Conservation (phyloP, 1,140 invertebrate genomes). For the Pogonomyrmex barbatus region DNA sequence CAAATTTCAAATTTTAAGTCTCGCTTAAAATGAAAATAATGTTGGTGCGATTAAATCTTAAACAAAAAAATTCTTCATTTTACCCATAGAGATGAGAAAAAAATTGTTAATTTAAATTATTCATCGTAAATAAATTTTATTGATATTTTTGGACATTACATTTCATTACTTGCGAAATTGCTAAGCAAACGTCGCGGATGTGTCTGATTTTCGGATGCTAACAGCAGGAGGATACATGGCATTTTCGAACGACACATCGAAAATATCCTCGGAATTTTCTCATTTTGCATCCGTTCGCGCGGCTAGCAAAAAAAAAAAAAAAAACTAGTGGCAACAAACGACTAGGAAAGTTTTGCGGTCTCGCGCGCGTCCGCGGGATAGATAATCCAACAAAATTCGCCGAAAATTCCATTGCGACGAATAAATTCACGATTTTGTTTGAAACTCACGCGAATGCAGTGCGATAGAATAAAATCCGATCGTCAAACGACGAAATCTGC, state of each 20-base stretch:
- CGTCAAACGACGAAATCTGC: constrained; percentile 38
- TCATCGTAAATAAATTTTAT: background rate
- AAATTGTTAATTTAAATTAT: background rate
- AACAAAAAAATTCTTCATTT: background rate
- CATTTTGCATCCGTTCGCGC: constrained; percentile 1
- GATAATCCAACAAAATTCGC: constrained; percentile 38
- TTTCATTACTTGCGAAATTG: background rate
- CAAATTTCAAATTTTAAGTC: too few species aligned
- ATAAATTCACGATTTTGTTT: constrained; percentile 45
- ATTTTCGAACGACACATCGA: constrained; percentile 20
- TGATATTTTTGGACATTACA: background rate
- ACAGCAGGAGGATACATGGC: background rate
- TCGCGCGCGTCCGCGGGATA: constrained; percentile 14
- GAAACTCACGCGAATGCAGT: background rate
- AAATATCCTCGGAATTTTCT: constrained; percentile 44
- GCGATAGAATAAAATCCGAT: constrained; percentile 20
- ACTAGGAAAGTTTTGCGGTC: constrained; percentile 36
- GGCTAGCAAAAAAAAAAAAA: constrained; percentile 32
- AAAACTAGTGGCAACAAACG: background rate
- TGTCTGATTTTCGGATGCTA: background rate
- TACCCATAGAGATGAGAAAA: background rate
- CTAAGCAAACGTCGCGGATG: background rate
- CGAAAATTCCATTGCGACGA: constrained; percentile 52
- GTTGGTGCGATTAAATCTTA: too few species aligned
- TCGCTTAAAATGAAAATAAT: too few species aligned